Base-by-base conservation (phyloP, 1,140 invertebrate species). In the Bombyx mandarina region DNA sequence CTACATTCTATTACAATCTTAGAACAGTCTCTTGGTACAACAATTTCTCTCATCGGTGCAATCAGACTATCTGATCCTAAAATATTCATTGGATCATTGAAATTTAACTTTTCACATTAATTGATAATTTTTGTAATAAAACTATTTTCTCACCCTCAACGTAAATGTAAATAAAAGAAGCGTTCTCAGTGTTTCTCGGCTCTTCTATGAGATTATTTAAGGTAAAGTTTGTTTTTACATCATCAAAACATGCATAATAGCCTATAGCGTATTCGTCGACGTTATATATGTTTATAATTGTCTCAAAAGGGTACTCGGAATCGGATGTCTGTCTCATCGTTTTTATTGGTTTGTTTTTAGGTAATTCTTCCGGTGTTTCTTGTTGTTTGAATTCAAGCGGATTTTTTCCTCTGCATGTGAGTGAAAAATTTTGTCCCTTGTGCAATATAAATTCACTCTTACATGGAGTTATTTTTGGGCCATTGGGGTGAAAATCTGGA, bases 1-100 rank as follows among this genome's bases (percentile, higher is more conserved):
- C 90, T 90, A 86, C 93, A 94, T 62, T 92, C 92, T 65, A 93
- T 89, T 10, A 90, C 67, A 9, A 88, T 77, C 51, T 86, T 79
- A 44, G 71, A 73, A 59, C 88, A 88, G 54, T 83, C 79, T 45
- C 70, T 71, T 3, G 79, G 83, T 46, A 65, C 66, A 22, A 91
- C 69, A 10, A 88, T 62, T 22, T 76, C 72, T 46, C 69, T 77
- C 56, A 75, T 79, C 9, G 89, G 77, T 6, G 89, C 90, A 63
- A 92, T 87, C 54, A 90, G 77, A 67, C 77, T 89, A 42, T 72
- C 60, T 9, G 88, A 73, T 64, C 91, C 92, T 92, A 79, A 77
- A 86, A 86, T 63, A 61, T 69, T 46, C 5, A 45, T 18, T 44
- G 26, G 7, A 54, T 46, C 26, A 54, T 46, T 22, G 35, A 54